phyloP scores from a whole-genome alignment of 1,140 invertebrate genomes.

The Lasaia peninsularis region DNA sequence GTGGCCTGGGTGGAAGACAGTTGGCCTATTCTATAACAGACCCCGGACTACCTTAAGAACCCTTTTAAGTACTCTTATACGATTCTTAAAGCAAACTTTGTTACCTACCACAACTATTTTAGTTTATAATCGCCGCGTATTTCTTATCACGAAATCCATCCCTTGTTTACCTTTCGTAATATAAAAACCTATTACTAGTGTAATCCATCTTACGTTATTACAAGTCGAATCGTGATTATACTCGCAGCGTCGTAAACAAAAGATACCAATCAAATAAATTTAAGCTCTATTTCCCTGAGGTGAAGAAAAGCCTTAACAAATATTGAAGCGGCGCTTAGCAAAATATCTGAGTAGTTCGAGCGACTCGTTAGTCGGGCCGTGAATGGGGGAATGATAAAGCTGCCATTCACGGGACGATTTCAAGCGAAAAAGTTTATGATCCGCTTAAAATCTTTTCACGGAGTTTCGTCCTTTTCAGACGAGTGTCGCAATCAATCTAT shows the following conservation, averaged over 20 bases:
- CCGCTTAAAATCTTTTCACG: not conserved
- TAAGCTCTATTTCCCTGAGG: slow-evolving; percentile 29
- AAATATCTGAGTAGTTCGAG: slow-evolving; percentile 15
- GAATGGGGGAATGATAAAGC: not conserved
- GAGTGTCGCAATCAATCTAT: too few species aligned
- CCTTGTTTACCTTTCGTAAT: too few species aligned
- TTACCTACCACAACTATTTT: too few species aligned
- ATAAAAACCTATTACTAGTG: too few species aligned
- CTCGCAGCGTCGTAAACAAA: not conserved
- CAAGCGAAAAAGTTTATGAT: not conserved
- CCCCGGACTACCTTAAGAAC: too few species aligned
- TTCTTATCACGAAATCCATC: too few species aligned
- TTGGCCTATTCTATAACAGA: too few species aligned
- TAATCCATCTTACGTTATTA: not conserved
- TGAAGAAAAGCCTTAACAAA: slow-evolving; percentile 20
- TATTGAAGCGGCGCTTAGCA: slow-evolving; percentile 26
- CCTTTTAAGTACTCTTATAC: too few species aligned
- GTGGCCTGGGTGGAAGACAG: too few species aligned
- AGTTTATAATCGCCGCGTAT: too few species aligned
- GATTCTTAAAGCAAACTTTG: too few species aligned
- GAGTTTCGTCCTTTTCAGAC: too few species aligned
- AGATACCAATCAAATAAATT: slow-evolving; percentile 23
- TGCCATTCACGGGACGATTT: not conserved
- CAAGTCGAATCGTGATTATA: not conserved
- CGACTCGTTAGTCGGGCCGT: slow-evolving; percentile 4